These are phyloP conservation scores for Phortica okadai DNA, from an alignment of 2,888 invertebrate species.

Conservation along the genomic window DNA sequence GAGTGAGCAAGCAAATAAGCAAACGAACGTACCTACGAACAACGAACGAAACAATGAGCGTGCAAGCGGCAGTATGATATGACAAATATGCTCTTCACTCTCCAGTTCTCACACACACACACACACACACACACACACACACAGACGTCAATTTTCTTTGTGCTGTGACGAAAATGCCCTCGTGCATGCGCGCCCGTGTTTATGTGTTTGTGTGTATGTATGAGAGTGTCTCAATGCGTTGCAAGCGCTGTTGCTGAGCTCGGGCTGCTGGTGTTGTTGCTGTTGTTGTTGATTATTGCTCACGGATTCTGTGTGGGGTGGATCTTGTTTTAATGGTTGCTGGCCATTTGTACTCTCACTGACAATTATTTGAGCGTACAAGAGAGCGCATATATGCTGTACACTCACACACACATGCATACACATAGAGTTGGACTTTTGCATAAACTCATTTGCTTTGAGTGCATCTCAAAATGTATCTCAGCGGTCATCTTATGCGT, in stretches of 20 bases:
- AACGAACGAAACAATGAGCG: background rate
- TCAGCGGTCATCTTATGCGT: background rate
- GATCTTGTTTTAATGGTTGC: slow-evolving; percentile 53
- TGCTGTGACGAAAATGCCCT: background rate
- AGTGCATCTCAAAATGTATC: slow-evolving; percentile 26
- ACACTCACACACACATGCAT: slow-evolving; percentile 7
- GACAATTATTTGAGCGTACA: background rate
- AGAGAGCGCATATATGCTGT: slow-evolving; percentile 42
- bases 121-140: slow-evolving; percentile 23
- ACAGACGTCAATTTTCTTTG: background rate
- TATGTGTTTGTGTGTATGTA: background rate
- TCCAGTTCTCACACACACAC: slow-evolving; percentile 10
- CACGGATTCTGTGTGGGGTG: slow-evolving; percentile 45
- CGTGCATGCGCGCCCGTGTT: background rate
- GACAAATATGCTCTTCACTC: background rate
- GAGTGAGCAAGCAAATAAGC: background rate
- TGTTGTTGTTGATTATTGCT: background rate
- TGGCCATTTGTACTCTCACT: slow-evolving; percentile 6
- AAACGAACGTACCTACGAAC: background rate
- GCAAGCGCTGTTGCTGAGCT: background rate
- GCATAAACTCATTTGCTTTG: slow-evolving; percentile 12
- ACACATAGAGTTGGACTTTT: slow-evolving; percentile 30
- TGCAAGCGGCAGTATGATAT: background rate
- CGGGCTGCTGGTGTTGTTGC: background rate
- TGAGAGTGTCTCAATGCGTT: background rate